A percentile compares a stretch with the other conserved stretches of the same genome.
Conservation (phyloP, 2,888 invertebrate genomes). For the Phaedon cochleariae region DNA sequence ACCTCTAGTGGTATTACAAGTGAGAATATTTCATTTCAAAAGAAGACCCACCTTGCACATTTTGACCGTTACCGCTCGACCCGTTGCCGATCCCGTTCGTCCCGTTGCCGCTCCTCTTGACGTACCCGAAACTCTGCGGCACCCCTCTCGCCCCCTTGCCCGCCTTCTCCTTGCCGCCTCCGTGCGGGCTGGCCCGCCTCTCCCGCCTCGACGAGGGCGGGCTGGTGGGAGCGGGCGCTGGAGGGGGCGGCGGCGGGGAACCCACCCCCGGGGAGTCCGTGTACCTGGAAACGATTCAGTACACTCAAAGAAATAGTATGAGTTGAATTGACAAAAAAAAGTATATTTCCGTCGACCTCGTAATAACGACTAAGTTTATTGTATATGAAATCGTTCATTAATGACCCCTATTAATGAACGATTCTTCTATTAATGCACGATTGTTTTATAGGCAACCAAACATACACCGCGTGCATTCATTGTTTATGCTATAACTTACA, state of each 20-base stretch:
- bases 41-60: slow-evolving; percentile 39
- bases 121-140: slow-evolving; percentile 86
- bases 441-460: too few species aligned
- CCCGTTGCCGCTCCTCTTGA: slow-evolving; percentile 70
- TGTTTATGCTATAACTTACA: too few species aligned
- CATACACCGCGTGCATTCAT: too few species aligned
- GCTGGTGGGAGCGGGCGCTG: slow-evolving; percentile 61
- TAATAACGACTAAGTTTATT: too few species aligned
- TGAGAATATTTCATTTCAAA: too few species aligned
- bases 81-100: slow-evolving; percentile 59
- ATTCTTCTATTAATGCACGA: too few species aligned
- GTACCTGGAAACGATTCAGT: slow-evolving; percentile 54
- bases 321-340: too few species aligned
- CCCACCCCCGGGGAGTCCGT: slow-evolving; percentile 73
- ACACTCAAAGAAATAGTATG: too few species aligned
- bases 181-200: slow-evolving; percentile 56
- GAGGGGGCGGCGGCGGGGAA: slow-evolving; percentile 65
- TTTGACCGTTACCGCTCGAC: slow-evolving; percentile 38
- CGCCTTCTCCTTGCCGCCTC: slow-evolving; percentile 61
- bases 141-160: slow-evolving; percentile 74
- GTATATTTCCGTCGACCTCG: too few species aligned
- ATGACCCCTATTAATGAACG: too few species aligned
- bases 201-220: slow-evolving; percentile 59
- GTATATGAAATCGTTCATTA: too few species aligned
- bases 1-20: too few species aligned